Evolutionary conservation across 2,797 vertebrate species (phyloP).

Genomic region (Coreius guichenoti): DNA sequence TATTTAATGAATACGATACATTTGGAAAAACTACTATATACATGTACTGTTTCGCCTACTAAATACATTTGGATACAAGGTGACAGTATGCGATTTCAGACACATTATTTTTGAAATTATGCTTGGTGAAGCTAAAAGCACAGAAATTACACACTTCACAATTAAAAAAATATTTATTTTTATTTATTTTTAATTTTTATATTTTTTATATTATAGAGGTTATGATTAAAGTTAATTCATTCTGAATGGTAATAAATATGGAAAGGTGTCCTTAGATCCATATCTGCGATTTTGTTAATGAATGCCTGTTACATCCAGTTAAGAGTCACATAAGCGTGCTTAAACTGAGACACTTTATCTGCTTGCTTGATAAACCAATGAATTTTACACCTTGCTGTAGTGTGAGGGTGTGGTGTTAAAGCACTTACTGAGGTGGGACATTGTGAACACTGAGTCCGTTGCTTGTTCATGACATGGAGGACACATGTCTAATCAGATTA

Average conservation of each 20-base stretch:
- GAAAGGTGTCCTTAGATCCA: not conserved
- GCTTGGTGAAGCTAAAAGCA: not conserved
- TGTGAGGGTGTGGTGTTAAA: not conserved
- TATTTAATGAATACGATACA: not conserved
- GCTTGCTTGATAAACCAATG: not conserved
- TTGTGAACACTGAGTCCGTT: not conserved
- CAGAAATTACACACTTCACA: not conserved
- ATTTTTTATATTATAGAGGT: not conserved
- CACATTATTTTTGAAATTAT: not conserved
- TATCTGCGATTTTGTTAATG: not conserved
- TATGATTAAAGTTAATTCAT: not conserved
- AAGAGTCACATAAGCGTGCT: not conserved
- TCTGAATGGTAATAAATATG: not conserved
- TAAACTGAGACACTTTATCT: not conserved
- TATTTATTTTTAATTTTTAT: too few species aligned
- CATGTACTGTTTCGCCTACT: not conserved
- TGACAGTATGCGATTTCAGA: not conserved
- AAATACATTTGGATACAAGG: not conserved
- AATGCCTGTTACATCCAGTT: not conserved
- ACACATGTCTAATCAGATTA: not conserved
- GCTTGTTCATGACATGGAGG: not conserved
- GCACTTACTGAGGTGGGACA: not conserved
- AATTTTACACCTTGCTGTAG: not conserved
- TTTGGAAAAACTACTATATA: not conserved
- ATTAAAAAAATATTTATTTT: not conserved